These are phyloP conservation scores for Orthosia incerta DNA, from an alignment of 2,888 invertebrate species.

Conservation along the genomic window DNA sequence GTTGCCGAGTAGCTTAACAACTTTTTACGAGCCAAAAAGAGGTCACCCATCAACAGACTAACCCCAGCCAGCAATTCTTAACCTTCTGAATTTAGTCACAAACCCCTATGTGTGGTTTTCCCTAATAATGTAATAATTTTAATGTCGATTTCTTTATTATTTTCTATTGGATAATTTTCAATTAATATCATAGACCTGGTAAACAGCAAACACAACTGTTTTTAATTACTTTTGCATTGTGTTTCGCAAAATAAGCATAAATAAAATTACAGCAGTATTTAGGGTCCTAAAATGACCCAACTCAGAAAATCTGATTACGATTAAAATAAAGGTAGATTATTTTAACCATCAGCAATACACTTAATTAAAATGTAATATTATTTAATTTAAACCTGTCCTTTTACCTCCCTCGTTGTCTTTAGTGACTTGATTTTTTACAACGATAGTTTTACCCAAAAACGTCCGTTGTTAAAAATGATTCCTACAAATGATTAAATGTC, in stretches of 20 bases:
- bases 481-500: neutral
- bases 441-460: neutral
- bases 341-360: conserved; percentile 42
- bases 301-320: conserved; percentile 53
- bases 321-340: conserved; percentile 44
- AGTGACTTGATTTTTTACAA: conserved; percentile 13
- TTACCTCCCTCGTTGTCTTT: conserved; percentile 22
- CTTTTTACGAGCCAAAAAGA: too few relatives aligned
- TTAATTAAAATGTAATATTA: conserved; percentile 39
- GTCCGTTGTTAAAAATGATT: neutral
- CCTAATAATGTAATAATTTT: too few relatives aligned
- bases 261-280: conserved; percentile 36
- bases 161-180: too few relatives aligned
- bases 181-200: neutral
- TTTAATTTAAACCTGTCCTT: conserved; percentile 48
- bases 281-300: conserved; percentile 39
- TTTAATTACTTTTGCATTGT: neutral
- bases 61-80: too few relatives aligned
- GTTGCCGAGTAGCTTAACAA: too few relatives aligned
- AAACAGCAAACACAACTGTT: neutral
- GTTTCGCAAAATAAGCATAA: conserved; percentile 20
- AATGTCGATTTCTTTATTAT: too few relatives aligned
- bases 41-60: too few relatives aligned
- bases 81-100: too few relatives aligned
- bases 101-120: too few relatives aligned